phyloP scores from a whole-genome alignment of 2,113 vertebrate species.

The Myrmecobius fasciatus region DNA sequence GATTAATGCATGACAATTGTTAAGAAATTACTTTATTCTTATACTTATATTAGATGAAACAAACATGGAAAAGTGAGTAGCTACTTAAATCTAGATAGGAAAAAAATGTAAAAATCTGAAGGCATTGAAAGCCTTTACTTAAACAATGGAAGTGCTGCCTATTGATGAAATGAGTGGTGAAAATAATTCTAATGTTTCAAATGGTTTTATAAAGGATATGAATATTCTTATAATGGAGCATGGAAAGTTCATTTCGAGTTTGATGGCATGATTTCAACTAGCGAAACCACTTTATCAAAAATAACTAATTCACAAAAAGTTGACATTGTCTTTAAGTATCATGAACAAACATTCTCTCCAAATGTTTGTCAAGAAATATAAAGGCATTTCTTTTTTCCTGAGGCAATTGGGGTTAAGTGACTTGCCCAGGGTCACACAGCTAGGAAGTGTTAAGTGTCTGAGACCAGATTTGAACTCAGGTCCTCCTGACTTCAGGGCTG shows the following conservation, averaged over 20 bases:
- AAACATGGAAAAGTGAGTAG: neutral
- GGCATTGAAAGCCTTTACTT: neutral
- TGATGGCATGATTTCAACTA: neutral
- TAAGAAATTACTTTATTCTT: neutral
- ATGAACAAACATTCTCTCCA: neutral
- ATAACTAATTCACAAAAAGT: neutral
- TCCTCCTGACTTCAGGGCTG: too few relatives aligned
- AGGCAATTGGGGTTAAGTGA: too few relatives aligned
- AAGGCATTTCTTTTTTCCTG: too few relatives aligned
- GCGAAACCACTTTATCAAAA: neutral
- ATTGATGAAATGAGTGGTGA: neutral
- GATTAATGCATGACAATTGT: neutral
- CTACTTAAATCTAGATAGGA: neutral
- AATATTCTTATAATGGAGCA: neutral
- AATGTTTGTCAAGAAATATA: neutral
- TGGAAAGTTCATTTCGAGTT: neutral
- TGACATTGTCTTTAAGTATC: neutral
- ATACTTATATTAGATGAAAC: neutral
- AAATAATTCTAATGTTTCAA: neutral
- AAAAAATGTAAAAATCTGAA: neutral
- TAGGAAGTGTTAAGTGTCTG: too few relatives aligned
- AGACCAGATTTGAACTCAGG: too few relatives aligned
- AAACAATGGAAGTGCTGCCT: neutral
- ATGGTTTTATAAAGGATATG: neutral
- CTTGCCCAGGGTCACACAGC: too few relatives aligned